phyloP scores from a whole-genome alignment of 1,140 invertebrate genomes.

The Ceratoteleas bidentatus region DNA sequence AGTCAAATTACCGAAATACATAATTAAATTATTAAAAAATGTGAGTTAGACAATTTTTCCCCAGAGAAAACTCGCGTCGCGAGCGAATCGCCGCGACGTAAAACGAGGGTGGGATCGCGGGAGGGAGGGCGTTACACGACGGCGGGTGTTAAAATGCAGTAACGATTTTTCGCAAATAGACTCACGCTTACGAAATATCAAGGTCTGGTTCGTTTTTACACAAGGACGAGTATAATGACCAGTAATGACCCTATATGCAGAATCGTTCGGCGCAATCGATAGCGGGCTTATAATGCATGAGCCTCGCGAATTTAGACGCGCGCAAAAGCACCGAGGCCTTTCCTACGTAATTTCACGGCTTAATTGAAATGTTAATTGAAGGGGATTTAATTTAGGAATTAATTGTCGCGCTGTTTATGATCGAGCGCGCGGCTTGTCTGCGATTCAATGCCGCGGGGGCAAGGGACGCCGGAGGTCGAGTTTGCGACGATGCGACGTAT shows the following conservation, averaged over 20 bases:
- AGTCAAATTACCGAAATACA: no score
- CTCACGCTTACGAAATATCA: constrained; percentile 64
- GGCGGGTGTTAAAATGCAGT: constrained; percentile 29
- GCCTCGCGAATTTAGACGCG: constrained; percentile 38
- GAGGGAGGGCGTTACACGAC: constrained; percentile 15
- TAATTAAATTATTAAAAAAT: no score
- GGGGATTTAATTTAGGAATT: background rate
- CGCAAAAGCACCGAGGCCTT: constrained; percentile 25
- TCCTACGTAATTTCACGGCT: constrained; percentile 21
- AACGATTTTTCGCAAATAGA: constrained; percentile 66
- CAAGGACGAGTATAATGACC: constrained; percentile 65
- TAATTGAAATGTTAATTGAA: constrained; percentile 15
- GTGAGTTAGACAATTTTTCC: no score
- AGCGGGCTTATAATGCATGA: constrained; percentile 40
- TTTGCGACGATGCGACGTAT: no score
- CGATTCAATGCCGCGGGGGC: no score
- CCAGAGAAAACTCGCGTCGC: no score
- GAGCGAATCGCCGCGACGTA: no score
- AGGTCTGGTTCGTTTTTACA: constrained; percentile 58
- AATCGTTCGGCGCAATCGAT: constrained; percentile 59
- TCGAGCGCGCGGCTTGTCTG: background rate
- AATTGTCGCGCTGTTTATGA: background rate
- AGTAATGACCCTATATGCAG: constrained; percentile 63
- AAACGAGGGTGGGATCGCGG: no score
- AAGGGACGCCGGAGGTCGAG: no score